phyloP scores from a whole-genome alignment of 1,140 invertebrate species.

The Aphidius gifuensis region DNA sequence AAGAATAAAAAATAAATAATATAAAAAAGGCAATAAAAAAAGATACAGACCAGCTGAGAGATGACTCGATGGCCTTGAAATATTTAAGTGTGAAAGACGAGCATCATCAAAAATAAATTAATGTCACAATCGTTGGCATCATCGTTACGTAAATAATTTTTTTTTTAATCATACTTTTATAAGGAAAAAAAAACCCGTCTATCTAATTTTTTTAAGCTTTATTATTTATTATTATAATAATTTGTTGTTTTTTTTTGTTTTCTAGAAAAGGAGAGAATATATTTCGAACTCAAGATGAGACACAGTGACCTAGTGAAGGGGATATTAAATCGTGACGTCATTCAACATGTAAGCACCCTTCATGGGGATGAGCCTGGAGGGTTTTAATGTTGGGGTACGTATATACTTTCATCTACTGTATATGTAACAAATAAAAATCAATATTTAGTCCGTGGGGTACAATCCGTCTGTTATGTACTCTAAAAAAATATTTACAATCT shows the following conservation, averaged over 20 bases:
- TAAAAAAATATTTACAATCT: not conserved
- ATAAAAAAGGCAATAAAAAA: too few species aligned
- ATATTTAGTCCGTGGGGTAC: constrained; percentile 22
- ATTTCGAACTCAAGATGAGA: constrained; percentile 26
- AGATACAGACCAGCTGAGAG: too few species aligned
- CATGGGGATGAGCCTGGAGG: constrained; percentile 8
- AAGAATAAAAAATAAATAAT: not conserved
- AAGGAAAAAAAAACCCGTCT: too few species aligned
- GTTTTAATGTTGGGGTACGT: constrained; percentile 14
- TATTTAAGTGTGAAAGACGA: too few species aligned
- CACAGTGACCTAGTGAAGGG: constrained; percentile 51
- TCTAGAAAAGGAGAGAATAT: not conserved
- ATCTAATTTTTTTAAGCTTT: too few species aligned
- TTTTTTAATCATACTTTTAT: too few species aligned
- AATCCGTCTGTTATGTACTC: constrained; percentile 1
- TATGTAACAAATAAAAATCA: constrained; percentile 12
- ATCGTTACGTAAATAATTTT: too few species aligned
- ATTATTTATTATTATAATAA: too few species aligned
- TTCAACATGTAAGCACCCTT: not conserved
- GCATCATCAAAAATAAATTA: too few species aligned
- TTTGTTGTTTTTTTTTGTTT: not conserved
- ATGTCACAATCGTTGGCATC: too few species aligned
- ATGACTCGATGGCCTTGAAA: too few species aligned
- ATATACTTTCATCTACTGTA: not conserved
- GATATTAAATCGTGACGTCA: constrained; percentile 22